Base-by-base conservation (phyloP, 2,888 invertebrate genomes). In the Platycnemis pennipes region DNA sequence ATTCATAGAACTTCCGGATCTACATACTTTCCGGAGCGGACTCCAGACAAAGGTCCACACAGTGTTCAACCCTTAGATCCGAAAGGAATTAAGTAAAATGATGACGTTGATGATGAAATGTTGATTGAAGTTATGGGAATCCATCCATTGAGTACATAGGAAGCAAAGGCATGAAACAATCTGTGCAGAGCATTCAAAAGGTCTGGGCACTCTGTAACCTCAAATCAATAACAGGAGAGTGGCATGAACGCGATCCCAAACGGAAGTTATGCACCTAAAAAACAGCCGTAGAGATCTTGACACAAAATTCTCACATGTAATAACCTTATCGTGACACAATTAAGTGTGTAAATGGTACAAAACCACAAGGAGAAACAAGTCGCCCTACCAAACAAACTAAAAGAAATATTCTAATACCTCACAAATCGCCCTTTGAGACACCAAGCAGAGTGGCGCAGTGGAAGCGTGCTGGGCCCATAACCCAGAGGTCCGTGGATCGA, bases 381-480 rank as follows among this genome's bases (percentile, higher is more conserved):
- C 11, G 77, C 5, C 13, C 2, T 4, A 13, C 16, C 31, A 77
- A 16, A 63, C 77, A 2, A 77, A 11, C 13, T 13, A 37, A 31
- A 16, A 22, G 19, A 37, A 31, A 11, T 31, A 77, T 77, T 77
- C 77, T 77, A 77, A 77, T 77, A 77, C 77, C 4, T 31, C 37
- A 77, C 31, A 37, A 77, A 22, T 31, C 1, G 0, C 37, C 77
- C 19, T 22, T 7, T 22, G 26, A 7, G 63, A 63, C 37, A 77
- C 77, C 11, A 77, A 77, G 77, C 77, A 77, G 77, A 77, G 77
- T 77, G 77, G 77, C 77, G 77, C 77, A 77, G 77, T 77, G 77
- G 77, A 77, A 77, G 77, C 77, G 77, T 77, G 77, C 77, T 77
- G 77, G 77, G 77, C 77, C 77, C 77, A 77, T 77, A 77, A 77